Conservation (phyloP, 2,113 vertebrate species). For the Crypturellus undulatus region DNA sequence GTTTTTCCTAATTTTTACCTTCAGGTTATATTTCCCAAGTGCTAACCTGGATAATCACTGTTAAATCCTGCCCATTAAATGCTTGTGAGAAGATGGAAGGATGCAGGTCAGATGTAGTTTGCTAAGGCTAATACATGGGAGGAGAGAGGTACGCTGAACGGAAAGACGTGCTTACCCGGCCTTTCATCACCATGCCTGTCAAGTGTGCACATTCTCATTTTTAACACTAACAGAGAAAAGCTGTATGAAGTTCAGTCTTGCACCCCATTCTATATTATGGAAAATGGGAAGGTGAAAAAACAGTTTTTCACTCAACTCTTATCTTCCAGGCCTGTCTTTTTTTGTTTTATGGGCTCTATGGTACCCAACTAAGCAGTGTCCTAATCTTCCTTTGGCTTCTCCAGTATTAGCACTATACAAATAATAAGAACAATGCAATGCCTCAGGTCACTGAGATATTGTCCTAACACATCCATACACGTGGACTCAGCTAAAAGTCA, state of each 20-base stretch:
- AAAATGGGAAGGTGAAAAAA: not conserved
- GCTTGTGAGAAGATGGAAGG: not conserved
- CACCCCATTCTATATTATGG: not conserved
- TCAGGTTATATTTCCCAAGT: constrained; percentile 10
- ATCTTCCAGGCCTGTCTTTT: fast-evolving
- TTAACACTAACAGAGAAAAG: not conserved
- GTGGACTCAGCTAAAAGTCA: not conserved
- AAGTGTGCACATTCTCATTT: not conserved
- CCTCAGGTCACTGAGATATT: not conserved
- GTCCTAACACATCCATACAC: not conserved
- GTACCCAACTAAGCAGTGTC: not conserved
- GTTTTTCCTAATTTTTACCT: constrained; percentile 46
- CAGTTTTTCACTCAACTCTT: not conserved
- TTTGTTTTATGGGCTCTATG: not conserved
- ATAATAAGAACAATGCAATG: not conserved
- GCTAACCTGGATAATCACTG: constrained; percentile 31
- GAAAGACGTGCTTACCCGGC: not conserved
- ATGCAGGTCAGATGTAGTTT: not conserved
- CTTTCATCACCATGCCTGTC: not conserved
- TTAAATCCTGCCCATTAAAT: constrained; percentile 33
- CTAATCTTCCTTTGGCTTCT: not conserved
- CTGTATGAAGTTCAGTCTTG: not conserved
- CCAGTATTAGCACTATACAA: not conserved
- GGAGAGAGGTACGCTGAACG: too few species aligned
- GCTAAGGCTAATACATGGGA: not conserved